Evolutionary conservation across 1,140 invertebrate species (phyloP).

Genomic region (Drosophila punjabiensis): DNA sequence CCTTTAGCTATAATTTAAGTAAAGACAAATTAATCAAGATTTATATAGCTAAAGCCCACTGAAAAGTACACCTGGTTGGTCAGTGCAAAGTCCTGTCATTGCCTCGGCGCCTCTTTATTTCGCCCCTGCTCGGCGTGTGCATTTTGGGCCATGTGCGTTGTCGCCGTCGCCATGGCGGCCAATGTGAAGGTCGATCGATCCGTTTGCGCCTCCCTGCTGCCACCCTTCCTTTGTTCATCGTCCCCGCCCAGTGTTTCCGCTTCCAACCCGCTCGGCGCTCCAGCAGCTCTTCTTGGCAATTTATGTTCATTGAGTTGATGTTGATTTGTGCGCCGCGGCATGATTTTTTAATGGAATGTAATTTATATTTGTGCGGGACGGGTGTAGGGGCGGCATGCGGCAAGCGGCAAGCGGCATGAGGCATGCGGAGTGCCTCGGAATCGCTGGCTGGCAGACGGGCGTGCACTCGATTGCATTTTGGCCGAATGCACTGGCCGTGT

Average conservation of each 20-base stretch:
- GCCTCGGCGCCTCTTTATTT: conserved; percentile 7
- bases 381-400: neutral
- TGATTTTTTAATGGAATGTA: conserved; percentile 82
- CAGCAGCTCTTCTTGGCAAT: conserved; percentile 49
- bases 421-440: neutral
- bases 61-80: conserved; percentile 8
- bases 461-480: conserved; percentile 76
- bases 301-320: conserved; percentile 81
- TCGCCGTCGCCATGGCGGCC: conserved; percentile 64
- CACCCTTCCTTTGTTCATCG: conserved; percentile 4
- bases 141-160: conserved; percentile 66
- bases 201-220: conserved; percentile 31
- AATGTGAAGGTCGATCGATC: conserved; percentile 81
- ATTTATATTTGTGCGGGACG: conserved; percentile 57
- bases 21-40: no score
- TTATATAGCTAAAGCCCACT: neutral
- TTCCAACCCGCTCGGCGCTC: neutral
- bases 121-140: conserved; percentile 29
- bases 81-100: conserved; percentile 53
- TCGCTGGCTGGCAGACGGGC: conserved; percentile 37
- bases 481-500: conserved; percentile 64
- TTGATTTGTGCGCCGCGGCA: conserved; percentile 77
- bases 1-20: neutral
- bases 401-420: no score
- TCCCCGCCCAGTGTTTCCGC: conserved; percentile 12